Evolutionary conservation across 2,113 vertebrate species (phyloP), one percentile per base, ranked within the genome.

Genomic region (Penelope pileata): DNA sequence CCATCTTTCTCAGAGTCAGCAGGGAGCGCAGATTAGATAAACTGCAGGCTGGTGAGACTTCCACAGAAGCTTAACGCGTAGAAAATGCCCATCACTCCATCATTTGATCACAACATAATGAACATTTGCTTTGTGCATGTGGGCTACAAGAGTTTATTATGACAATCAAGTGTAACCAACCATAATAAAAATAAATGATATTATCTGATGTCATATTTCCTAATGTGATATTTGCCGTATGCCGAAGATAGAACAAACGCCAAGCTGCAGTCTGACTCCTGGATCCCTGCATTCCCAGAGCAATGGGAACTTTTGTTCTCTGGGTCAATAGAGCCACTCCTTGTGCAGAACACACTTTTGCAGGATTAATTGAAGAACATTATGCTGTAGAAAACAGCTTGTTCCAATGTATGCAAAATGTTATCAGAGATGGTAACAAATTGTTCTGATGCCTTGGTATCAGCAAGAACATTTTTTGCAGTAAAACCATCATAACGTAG

Each of bases 361-460:
- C 59, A 66, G 75, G 29, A 36, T 81, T 85, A 58, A 51, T 43
- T 79, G 29, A 2, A 12, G 83, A 56, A 72, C 34, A 1, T 5
- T 50, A 66, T 36, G 38, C 58, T 82, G 66, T 42, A 48, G 62
- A 89, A 94, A 56, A 47, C 53, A 59, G n/a, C 83, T 40, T 86
- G 66, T 95, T 84, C 69, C 88, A 81, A 73, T 59, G 66, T 40
- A 89, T 90, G 69, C 75, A 86, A 72, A 86, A 74, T 64, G 70
- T 86, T 91, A 56, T 51, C 53, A 40, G 93, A 80, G 54, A 14
- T 16, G 62, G 29, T 43, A 70, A 40, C 26, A 30, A 78, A 68
- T 93, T 92, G 48, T 36, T 62, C 32, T 32, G 70, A 16, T 60
- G 38, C 23, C 43, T 9, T 47, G 30, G 24, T 32, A 47, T 29